A percentile compares a stretch with the other conserved stretches of the same genome.
These are phyloP conservation scores for Calvadosia cruxmelitensis DNA, from an alignment of 30 jellyfish, hydroid and myxozoan genomes.

Conservation along the genomic window DNA sequence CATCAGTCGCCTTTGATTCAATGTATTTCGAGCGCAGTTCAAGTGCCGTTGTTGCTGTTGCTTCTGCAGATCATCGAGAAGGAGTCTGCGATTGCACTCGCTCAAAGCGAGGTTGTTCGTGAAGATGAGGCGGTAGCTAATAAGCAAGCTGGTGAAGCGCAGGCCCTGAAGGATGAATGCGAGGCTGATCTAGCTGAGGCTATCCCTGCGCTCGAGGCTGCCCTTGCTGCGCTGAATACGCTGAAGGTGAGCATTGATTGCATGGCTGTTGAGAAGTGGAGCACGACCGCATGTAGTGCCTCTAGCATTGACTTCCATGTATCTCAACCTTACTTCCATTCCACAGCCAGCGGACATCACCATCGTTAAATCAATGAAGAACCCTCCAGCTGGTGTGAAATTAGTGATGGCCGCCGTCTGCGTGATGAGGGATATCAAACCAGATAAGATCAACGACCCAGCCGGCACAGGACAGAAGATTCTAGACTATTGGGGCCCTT, in stretches of 20 bases:
- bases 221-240: constrained; percentile 86
- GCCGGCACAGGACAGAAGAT: constrained; percentile 94
- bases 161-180: constrained; percentile 93
- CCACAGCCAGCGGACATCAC: constrained; percentile 93
- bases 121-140: constrained; percentile 97
- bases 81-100: constrained; percentile 92
- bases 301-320: too few relatives aligned
- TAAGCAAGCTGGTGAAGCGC: constrained; percentile 92
- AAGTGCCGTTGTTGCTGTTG: too few relatives aligned
- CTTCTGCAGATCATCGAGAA: constrained; percentile 74
- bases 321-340: too few relatives aligned
- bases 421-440: constrained; percentile 87
- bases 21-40: too few relatives aligned
- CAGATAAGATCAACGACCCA: constrained; percentile 85
- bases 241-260: constrained; percentile 87
- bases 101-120: constrained; percentile 84
- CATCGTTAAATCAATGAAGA: constrained; percentile 93
- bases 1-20: too few relatives aligned
- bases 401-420: constrained; percentile 97
- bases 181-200: constrained; percentile 99
- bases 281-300: too few relatives aligned
- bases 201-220: constrained; percentile 98
- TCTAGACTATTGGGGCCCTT: constrained; percentile 96
- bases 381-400: constrained; percentile 96
- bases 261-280: too few relatives aligned